phyloP scores from a whole-genome alignment of 2,113 vertebrate species.

The Canis aureus region DNA sequence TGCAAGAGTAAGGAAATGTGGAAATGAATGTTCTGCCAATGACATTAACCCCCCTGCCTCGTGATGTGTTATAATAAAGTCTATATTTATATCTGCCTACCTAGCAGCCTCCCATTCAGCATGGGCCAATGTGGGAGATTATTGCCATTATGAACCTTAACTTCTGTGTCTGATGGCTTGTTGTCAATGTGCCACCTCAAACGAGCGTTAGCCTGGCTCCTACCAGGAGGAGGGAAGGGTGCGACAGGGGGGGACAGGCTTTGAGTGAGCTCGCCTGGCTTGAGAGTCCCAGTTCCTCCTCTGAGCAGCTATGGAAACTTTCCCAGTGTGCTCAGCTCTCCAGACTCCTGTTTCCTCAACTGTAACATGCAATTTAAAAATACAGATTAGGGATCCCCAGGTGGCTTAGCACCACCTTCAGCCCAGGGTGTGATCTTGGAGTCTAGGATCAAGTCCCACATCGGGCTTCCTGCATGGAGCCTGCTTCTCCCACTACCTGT shows the following conservation, averaged over 20 bases:
- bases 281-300: neutral
- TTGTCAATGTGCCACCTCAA: slow-evolving; percentile 69
- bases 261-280: neutral
- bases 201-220: slow-evolving; percentile 53
- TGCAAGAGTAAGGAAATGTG: slow-evolving; percentile 80
- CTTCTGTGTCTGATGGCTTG: slow-evolving; percentile 74
- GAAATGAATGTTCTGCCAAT: slow-evolving; percentile 78
- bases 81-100: slow-evolving; percentile 81
- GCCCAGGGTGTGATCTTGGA: too few species aligned
- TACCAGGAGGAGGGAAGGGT: neutral
- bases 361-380: neutral
- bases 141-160: slow-evolving; percentile 74
- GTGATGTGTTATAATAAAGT: slow-evolving; percentile 78
- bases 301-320: neutral
- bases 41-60: slow-evolving; percentile 74
- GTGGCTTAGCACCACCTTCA: too few species aligned
- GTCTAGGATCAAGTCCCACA: too few species aligned
- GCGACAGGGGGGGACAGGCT: neutral
- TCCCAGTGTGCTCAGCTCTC: neutral
- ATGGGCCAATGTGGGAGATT: slow-evolving; percentile 45
- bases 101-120: slow-evolving; percentile 70
- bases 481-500: too few species aligned
- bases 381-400: too few species aligned
- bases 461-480: too few species aligned
- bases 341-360: neutral